Evolutionary conservation across 2,888 invertebrate species (phyloP).

Genomic region (Heliconius sara): DNA sequence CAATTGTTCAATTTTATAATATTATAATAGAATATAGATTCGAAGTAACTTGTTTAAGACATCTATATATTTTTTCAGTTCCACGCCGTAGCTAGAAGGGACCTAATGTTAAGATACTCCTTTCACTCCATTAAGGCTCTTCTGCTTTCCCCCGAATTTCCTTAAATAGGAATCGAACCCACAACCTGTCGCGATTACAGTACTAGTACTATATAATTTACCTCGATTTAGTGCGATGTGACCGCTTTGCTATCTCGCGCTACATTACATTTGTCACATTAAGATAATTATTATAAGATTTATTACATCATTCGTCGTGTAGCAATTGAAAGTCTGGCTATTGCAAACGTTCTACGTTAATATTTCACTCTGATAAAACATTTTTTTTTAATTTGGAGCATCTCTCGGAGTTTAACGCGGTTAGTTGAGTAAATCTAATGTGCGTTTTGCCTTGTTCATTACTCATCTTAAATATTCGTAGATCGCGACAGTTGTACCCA

Average conservation of each 20-base stretch:
- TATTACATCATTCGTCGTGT: background rate
- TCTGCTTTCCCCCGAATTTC: too few species aligned
- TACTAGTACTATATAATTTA: background rate
- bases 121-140: too few species aligned
- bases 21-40: background rate
- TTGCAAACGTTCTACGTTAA: background rate
- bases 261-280: constrained; percentile 7
- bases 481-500: too few species aligned
- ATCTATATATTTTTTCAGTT: background rate
- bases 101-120: too few species aligned
- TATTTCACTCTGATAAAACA: background rate
- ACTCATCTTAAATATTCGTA: too few species aligned
- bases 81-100: too few species aligned
- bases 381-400: background rate
- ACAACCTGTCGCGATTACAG: too few species aligned
- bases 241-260: background rate
- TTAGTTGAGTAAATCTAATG: background rate
- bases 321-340: background rate
- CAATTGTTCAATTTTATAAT: background rate
- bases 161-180: too few species aligned
- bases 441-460: too few species aligned
- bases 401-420: background rate
- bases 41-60: background rate
- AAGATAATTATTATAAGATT: background rate
- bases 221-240: background rate